phyloP scores from a whole-genome alignment of 2,113 vertebrate species.

The Istiophorus platypterus region DNA sequence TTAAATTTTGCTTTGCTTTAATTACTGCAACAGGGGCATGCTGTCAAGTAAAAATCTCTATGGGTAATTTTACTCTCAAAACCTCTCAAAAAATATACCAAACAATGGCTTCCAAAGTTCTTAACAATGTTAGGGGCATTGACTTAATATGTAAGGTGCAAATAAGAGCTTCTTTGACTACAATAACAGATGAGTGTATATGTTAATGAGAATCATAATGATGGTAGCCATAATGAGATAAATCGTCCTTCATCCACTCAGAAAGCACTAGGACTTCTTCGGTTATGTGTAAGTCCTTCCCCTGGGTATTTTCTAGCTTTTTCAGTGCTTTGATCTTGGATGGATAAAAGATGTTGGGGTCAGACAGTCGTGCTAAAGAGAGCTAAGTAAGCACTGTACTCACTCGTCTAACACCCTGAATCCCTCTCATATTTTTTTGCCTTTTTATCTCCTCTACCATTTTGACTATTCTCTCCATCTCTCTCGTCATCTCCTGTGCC shows the following conservation, averaged over 20 bases:
- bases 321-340: conserved; percentile 56
- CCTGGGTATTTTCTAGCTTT: conserved; percentile 14
- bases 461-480: background rate
- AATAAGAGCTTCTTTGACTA: background rate
- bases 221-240: conserved; percentile 16
- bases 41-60: background rate
- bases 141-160: background rate
- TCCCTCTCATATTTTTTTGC: background rate
- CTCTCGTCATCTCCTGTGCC: background rate
- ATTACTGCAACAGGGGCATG: conserved; percentile 5
- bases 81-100: background rate
- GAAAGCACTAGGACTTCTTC: conserved; percentile 20
- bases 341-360: conserved; percentile 45
- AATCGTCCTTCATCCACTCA: conserved; percentile 20
- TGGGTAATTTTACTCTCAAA: background rate
- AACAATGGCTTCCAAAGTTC: background rate
- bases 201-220: conserved; percentile 26
- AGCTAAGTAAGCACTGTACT: conserved; percentile 21
- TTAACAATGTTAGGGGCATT: background rate
- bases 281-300: conserved; percentile 37
- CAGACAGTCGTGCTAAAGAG: conserved; percentile 24
- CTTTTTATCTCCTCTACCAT: conserved; percentile 6
- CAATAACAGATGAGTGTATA: background rate
- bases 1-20: background rate
- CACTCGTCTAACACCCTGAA: conserved; percentile 9